phyloP scores from a whole-genome alignment of 2,113 vertebrate genomes.

The Cyprinodon brontotheroides region DNA sequence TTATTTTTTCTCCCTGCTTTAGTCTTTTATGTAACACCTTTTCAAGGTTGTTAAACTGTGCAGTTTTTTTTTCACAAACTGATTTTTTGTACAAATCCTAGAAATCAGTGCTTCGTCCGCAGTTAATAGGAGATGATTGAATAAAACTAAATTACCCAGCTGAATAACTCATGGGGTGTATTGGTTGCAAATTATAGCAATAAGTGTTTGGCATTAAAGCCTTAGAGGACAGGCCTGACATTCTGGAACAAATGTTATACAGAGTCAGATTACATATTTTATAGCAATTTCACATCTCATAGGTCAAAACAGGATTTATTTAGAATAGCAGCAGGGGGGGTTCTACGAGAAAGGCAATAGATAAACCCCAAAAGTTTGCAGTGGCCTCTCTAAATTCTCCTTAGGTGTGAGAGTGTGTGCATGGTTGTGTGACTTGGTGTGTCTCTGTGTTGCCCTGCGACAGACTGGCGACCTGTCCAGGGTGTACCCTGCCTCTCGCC shows the following conservation, averaged over 20 bases:
- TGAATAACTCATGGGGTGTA: constrained; percentile 2
- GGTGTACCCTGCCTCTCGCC: too few relatives aligned
- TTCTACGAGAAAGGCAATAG: too few relatives aligned
- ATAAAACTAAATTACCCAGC: background rate
- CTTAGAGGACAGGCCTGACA: constrained; percentile 12
- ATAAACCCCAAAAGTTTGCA: too few relatives aligned
- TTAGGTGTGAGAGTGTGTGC: too few relatives aligned
- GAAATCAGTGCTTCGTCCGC: background rate
- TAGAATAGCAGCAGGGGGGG: background rate
- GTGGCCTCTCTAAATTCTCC: too few relatives aligned
- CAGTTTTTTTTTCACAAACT: background rate
- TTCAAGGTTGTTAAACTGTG: background rate
- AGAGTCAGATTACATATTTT: constrained; percentile 8
- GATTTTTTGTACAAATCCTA: background rate
- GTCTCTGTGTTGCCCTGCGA: too few relatives aligned
- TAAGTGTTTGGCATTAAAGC: background rate
- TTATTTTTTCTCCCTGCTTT: constrained; percentile 5
- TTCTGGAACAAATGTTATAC: constrained; percentile 8
- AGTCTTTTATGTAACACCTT: background rate
- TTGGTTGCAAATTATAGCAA: background rate
- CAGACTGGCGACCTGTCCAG: too few relatives aligned
- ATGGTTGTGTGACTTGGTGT: too few relatives aligned
- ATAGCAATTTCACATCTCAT: constrained; percentile 13
- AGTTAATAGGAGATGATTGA: too few relatives aligned
- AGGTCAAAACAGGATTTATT: constrained; percentile 9